phyloP scores from a whole-genome alignment of 2,113 vertebrate species.

The Martes martes region DNA sequence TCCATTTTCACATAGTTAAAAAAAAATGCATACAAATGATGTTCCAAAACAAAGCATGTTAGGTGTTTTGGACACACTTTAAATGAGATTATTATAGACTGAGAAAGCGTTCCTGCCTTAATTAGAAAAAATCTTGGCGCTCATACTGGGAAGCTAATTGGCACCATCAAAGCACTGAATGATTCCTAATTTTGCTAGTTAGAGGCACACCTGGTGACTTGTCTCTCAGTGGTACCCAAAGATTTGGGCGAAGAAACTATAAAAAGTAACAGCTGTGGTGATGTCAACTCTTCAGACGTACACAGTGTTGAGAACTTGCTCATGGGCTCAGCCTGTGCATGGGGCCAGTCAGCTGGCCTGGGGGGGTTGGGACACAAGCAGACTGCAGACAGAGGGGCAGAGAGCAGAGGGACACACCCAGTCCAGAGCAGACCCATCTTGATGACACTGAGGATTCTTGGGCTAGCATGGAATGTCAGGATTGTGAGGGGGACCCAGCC shows the following conservation, averaged over 20 bases:
- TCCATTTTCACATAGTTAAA: not conserved
- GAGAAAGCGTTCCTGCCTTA: conserved; percentile 74
- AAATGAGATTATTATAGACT: conserved; percentile 73
- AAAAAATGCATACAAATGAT: not conserved
- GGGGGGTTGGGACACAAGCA: accelerated
- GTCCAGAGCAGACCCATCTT: accelerated
- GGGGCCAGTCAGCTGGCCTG: not conserved
- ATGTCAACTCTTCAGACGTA: not conserved
- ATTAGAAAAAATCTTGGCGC: conserved; percentile 75
- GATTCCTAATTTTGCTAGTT: conserved; percentile 79
- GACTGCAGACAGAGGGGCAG: too few relatives aligned
- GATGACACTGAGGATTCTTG: too few relatives aligned
- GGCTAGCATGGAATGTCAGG: not conserved
- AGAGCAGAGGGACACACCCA: not conserved
- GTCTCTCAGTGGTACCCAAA: conserved; percentile 47
- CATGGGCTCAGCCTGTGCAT: accelerated
- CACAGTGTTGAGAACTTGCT: not conserved
- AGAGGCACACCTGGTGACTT: conserved; percentile 80
- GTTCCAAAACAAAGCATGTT: not conserved
- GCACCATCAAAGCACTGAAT: conserved; percentile 76
- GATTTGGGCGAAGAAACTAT: conserved; percentile 39
- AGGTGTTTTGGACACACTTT: conserved; percentile 74
- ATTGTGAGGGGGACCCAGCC: accelerated
- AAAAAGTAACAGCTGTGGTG: conserved; percentile 72
- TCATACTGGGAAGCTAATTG: conserved; percentile 78